These are phyloP conservation scores for Anarhynchus alexandrinus DNA, from an alignment of 2,113 vertebrate species.

Conservation along the genomic window DNA sequence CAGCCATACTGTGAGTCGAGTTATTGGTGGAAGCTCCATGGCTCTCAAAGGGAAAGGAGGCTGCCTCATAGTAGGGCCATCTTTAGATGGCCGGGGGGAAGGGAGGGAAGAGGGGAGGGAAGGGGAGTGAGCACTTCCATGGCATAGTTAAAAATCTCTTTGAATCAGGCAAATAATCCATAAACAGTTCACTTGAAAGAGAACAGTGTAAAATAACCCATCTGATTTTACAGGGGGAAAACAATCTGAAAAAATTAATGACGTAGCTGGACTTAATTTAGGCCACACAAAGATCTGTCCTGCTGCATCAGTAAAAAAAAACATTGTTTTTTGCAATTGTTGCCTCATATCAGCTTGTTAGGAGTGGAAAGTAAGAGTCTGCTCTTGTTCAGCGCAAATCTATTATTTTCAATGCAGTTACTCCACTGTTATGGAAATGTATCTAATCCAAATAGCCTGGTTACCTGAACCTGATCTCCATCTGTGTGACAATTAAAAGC, in stretches of 20 bases:
- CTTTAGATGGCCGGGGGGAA: too few species aligned
- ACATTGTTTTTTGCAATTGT: neutral
- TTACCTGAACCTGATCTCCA: constrained; percentile 70
- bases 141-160: neutral
- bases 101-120: accelerated
- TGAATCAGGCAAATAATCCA: neutral
- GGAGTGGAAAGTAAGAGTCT: neutral
- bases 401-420: neutral
- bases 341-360: neutral
- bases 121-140: neutral
- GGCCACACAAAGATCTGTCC: neutral
- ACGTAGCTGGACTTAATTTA: neutral
- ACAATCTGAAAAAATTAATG: neutral
- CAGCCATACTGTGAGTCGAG: neutral
- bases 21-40: neutral
- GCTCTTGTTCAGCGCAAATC: neutral
- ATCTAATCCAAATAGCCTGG: neutral
- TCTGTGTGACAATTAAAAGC: constrained; percentile 69
- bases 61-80: neutral
- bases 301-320: neutral
- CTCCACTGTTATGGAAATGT: neutral
- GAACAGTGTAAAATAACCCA: neutral
- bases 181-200: neutral
- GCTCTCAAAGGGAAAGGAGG: neutral
- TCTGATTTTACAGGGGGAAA: neutral